Evolutionary conservation across 2,888 invertebrate species (phyloP), one percentile per base, ranked within the genome.

Genomic region (Epistrophe grossulariae): DNA sequence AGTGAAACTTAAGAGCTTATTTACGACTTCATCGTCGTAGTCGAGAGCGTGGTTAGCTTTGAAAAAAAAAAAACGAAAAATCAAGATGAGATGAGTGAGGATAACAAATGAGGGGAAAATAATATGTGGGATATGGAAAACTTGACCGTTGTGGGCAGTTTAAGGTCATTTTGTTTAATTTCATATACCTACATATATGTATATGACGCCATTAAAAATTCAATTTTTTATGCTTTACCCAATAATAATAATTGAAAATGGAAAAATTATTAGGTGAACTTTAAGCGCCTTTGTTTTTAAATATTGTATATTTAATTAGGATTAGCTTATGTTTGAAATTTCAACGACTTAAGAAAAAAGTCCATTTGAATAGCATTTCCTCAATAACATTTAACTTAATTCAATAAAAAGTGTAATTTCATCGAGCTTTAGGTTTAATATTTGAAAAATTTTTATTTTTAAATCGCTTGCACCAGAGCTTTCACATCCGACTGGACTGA

Each of bases 131-230:
- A 60, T 17, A 70, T 71, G 55, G 50, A 62, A 78, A 55, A 43
- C 68, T 70, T 70, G 70, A 70, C 70, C 55, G 70, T 50, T 68
- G 84, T 84, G 79, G 84, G 84, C 71, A 76, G 66, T 72, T 82
- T 59, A 78, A 82, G 82, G 78, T 82, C 72, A 68, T 38, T 35
- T 48, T 11, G 24, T 48, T 57, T 28, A 38, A 35, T 45, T 9
- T 72, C 28, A 28, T 45, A 43, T 24, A 24, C 50, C n/a, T n/a
- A n/a, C n/a, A n/a, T n/a, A n/a, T n/a, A n/a, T n/a, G n/a, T n/a
- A n/a, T n/a, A n/a, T n/a, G 43, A 43, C 6, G 31, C 50, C 40
- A 40, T 24, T 68, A 31, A 31, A 43, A 55, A 35, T 35, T 43
- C 28, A 17, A 2, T 76, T 52, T 43, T 17, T 64, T 10, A 45